A percentile compares a stretch with the other conserved stretches of the same genome.
Conservation (phyloP, 1,140 invertebrate species). For the Drosophila jambulina region DNA sequence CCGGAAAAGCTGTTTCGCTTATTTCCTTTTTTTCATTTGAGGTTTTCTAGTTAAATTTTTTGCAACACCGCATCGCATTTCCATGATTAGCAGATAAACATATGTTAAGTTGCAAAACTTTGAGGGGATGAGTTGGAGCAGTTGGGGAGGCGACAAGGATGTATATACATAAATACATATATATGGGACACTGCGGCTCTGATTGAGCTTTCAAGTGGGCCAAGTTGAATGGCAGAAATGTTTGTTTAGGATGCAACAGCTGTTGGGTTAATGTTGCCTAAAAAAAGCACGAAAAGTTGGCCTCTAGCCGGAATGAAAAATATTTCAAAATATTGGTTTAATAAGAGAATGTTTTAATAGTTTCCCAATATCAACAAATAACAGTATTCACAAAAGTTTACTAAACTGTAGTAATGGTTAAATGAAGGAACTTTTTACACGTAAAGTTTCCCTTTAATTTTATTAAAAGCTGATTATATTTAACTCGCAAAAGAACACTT, state of each 20-base stretch:
- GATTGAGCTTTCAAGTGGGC: conserved; percentile 39
- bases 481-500: not conserved
- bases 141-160: not conserved
- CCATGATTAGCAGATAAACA: conserved; percentile 64
- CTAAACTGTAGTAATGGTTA: not conserved
- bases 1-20: conserved; percentile 43
- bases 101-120: conserved; percentile 39
- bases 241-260: conserved; percentile 52
- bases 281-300: not conserved
- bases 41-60: conserved; percentile 51
- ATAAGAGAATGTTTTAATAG: not conserved
- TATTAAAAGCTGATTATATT: not conserved
- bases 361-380: not conserved
- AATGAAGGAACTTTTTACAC: not conserved
- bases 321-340: not conserved
- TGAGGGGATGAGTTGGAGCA: conserved; percentile 1
- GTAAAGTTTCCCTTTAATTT: not conserved
- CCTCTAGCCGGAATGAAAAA: not conserved
- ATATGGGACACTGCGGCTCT: conserved; percentile 20
- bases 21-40: conserved; percentile 16
- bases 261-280: conserved; percentile 25
- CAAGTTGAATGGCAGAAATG: conserved; percentile 2
- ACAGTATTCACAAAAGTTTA: too few species aligned
- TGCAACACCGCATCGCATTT: conserved; percentile 48
- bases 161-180: not conserved